Evolutionary conservation across 2,797 vertebrate genomes (phyloP), one percentile per base, ranked within the genome.

Genomic region (Pseudochaenichthys georgianus): DNA sequence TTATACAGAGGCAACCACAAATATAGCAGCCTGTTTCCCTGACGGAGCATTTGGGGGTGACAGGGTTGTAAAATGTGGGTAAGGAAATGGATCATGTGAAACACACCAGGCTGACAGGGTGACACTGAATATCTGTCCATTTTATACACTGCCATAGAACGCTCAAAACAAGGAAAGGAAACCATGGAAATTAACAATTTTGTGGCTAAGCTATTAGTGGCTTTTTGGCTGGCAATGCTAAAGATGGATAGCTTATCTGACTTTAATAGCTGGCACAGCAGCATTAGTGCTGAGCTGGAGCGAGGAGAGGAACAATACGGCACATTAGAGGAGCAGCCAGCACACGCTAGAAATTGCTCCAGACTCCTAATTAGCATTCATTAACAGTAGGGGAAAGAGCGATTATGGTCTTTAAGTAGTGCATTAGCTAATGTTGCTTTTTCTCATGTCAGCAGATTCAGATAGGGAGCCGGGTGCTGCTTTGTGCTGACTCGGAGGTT

Each of bases 341-440:
- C 90, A 83, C 89, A 91, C 74, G 84, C 90, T 87, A 90, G 84
- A 89, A 91, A 90, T 88, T 89, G 93, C 92, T 92, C 88, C 91
- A 89, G 88, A 90, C 89, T 93, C 90, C 93, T 95, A 95, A 95
- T 96, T 95, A 95, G 94, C 93, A 94, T 95, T 96, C 95, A 95
- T 96, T 95, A 95, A 95, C 94, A 94, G 94, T 85, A 83, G 87
- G 86, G 93, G 92, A 94, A 94, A 94, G 92, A 94, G 92, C 89
- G 92, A 95, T 95, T 95, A 95, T 93, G 93, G 92, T 93, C 92
- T 94, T 95, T 95, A 94, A 95, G 93, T 92, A 95, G 93, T 92
- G 93, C 93, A 95, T 95, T 95, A 96, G 95, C 93, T 95, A 94
- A 94, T 95, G 94, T 91, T 92, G 90, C 87, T 88, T 93, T 94